phyloP scores from a whole-genome alignment of 2,888 invertebrate genomes.

The Abrostola tripartita region DNA sequence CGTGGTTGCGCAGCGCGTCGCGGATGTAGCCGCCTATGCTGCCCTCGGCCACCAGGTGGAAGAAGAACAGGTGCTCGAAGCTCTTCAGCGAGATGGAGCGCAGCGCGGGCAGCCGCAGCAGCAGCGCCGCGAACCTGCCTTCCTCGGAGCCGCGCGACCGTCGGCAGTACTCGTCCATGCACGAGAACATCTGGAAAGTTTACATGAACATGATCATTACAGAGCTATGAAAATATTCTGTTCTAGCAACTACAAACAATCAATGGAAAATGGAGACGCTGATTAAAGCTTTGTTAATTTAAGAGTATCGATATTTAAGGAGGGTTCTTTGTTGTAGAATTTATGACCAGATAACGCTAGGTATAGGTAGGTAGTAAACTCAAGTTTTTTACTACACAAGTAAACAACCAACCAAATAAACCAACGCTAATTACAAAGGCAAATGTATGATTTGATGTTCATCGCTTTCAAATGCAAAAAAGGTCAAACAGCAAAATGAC shows the following conservation, averaged over 20 bases:
- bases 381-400: background rate
- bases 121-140: slow-evolving; percentile 97
- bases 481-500: slow-evolving; percentile 42
- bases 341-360: background rate
- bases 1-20: slow-evolving; percentile 92
- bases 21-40: slow-evolving; percentile 95
- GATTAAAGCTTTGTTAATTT: too few species aligned
- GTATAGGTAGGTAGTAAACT: background rate
- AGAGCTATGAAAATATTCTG: too few species aligned
- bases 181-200: slow-evolving; percentile 91
- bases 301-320: too few species aligned
- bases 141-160: slow-evolving; percentile 96
- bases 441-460: slow-evolving; percentile 30
- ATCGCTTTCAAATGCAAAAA: slow-evolving; percentile 39
- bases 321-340: background rate
- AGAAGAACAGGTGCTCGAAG: slow-evolving; percentile 98
- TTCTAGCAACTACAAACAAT: too few species aligned
- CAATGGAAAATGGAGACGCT: too few species aligned
- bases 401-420: slow-evolving; percentile 17
- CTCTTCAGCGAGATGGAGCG: slow-evolving; percentile 98
- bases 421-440: slow-evolving; percentile 19
- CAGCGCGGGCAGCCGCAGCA: slow-evolving; percentile 95
- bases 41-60: slow-evolving; percentile 95
- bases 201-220: background rate
- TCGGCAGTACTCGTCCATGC: slow-evolving; percentile 98